phyloP scores from a whole-genome alignment of 2,797 vertebrate species.

The Leptoclinus maculatus region DNA sequence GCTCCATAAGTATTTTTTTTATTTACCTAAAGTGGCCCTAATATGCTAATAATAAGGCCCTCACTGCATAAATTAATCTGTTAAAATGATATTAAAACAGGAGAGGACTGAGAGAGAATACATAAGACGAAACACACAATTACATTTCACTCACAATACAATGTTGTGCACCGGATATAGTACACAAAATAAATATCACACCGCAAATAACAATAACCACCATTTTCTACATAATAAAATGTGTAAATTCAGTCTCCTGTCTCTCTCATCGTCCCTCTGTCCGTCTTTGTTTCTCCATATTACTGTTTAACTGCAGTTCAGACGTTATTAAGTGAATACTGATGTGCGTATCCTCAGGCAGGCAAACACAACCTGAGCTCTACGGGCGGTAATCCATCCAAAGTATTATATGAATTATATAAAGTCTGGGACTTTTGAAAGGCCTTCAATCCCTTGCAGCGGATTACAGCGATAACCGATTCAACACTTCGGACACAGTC shows the following conservation, averaged over 20 bases:
- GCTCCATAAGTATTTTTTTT: background rate
- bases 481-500: background rate
- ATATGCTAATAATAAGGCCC: background rate
- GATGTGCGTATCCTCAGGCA: slow-evolving; percentile 40
- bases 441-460: slow-evolving; percentile 7
- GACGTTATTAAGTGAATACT: slow-evolving; percentile 44
- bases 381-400: slow-evolving; percentile 14
- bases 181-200: slow-evolving; percentile 2
- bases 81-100: background rate
- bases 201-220: background rate
- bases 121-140: background rate
- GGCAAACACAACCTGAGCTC: slow-evolving; percentile 37
- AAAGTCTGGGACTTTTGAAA: slow-evolving; percentile 18
- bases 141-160: background rate
- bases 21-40: background rate
- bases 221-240: background rate
- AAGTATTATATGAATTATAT: slow-evolving; percentile 18
- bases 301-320: slow-evolving; percentile 31
- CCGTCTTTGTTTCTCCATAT: slow-evolving; percentile 27
- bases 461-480: slow-evolving; percentile 8
- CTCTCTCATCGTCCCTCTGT: background rate
- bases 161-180: background rate
- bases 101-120: background rate
- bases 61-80: background rate
- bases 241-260: background rate